Percentiles rank a stretch among this genome's conserved stretches.
Conservation (phyloP, 2,113 vertebrate genomes). For the Pygoscelis adeliae region DNA sequence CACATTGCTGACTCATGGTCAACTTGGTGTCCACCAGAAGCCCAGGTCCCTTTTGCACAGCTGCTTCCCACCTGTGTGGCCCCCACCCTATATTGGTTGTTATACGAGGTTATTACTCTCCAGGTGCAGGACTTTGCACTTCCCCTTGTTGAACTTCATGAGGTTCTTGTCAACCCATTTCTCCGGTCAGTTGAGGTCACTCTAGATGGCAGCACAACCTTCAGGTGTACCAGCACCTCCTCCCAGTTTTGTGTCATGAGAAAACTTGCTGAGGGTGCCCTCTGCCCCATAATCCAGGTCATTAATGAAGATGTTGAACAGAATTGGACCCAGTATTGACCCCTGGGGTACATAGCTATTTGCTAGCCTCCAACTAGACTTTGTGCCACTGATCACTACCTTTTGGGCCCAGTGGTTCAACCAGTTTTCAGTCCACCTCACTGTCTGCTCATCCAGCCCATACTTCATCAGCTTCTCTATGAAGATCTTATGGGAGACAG, state of each 20-base stretch:
- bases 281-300: neutral
- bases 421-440: neutral
- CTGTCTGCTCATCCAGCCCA: neutral
- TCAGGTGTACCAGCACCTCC: neutral
- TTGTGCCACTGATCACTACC: neutral
- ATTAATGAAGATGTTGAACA: neutral
- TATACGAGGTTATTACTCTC: neutral
- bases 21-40: neutral
- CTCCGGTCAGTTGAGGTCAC: neutral
- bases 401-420: neutral
- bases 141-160: neutral
- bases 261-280: neutral
- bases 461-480: neutral
- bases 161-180: neutral
- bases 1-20: neutral
- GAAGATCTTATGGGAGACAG: neutral
- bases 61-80: neutral
- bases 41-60: neutral
- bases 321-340: neutral
- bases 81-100: neutral
- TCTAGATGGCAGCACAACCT: neutral
- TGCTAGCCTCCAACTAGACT: neutral
- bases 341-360: neutral
- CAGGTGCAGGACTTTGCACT: neutral
- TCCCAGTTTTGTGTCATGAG: neutral